A percentile compares a stretch with the other conserved stretches of the same genome.
Evolutionary conservation across 2,797 vertebrate species (phyloP).

Genomic region (Sebastes elongatus): DNA sequence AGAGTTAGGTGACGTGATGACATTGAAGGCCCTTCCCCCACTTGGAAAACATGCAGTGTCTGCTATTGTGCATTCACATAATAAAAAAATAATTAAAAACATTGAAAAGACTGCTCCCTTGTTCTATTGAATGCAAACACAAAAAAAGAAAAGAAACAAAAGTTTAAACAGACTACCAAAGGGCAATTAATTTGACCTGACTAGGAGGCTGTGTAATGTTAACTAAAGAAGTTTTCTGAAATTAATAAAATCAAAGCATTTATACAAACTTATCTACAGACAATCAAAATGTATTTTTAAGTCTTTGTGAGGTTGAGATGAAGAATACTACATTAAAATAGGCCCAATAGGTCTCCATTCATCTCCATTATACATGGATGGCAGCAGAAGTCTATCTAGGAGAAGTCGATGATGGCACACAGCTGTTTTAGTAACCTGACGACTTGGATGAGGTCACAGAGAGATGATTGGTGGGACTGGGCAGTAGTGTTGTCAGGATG

Average conservation of each 20-base stretch:
- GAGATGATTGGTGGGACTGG: background rate
- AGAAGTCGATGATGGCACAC: background rate
- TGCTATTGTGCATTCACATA: background rate
- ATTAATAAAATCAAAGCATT: background rate
- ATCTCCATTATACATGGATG: background rate
- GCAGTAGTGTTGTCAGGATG: constrained; percentile 1
- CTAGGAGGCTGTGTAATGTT: background rate
- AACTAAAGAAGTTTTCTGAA: background rate
- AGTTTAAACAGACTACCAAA: background rate
- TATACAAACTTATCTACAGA: background rate
- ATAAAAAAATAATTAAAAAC: background rate
- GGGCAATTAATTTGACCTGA: background rate
- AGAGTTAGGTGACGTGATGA: background rate
- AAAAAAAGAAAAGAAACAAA: background rate
- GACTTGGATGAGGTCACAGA: background rate
- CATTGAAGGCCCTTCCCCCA: background rate
- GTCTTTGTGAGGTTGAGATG: background rate
- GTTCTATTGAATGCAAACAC: background rate
- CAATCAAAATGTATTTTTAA: background rate
- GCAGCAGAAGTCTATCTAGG: background rate
- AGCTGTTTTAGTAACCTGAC: background rate
- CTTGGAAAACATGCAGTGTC: background rate
- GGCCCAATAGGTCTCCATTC: background rate
- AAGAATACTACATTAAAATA: background rate
- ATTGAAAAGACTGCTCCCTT: background rate